These are phyloP conservation scores for Adelognathus sp. DNA, from an alignment of 2,888 invertebrate genomes.

Conservation along the genomic window DNA sequence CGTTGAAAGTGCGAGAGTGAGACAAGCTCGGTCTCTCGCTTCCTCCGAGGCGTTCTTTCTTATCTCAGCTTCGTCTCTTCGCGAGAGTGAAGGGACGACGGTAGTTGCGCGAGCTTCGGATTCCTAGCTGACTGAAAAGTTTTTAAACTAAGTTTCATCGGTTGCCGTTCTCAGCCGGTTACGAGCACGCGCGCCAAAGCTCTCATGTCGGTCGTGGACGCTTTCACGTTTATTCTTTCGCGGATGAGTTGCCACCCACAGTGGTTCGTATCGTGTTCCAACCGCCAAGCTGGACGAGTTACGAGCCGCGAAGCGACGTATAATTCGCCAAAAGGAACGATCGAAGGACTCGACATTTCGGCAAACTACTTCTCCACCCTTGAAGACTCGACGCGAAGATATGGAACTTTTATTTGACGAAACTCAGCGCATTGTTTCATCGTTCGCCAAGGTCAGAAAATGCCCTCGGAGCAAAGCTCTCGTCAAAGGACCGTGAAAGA, in stretches of 20 bases:
- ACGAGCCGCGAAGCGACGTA: slow-evolving; percentile 42
- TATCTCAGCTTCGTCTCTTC: slow-evolving; percentile 62
- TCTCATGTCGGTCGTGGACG: slow-evolving; percentile 67
- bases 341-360: slow-evolving; percentile 28
- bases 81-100: too few relatives aligned
- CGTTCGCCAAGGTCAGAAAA: background rate
- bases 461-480: background rate
- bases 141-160: slow-evolving; percentile 78
- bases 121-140: slow-evolving; percentile 78
- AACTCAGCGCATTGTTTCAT: background rate
- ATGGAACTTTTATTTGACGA: background rate
- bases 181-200: slow-evolving; percentile 40
- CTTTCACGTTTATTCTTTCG: slow-evolving; percentile 75
- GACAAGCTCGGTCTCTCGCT: slow-evolving; percentile 26
- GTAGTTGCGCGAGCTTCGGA: slow-evolving; percentile 68
- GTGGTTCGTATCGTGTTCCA: slow-evolving; percentile 24
- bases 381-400: background rate
- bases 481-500: background rate
- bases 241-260: slow-evolving; percentile 59
- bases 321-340: slow-evolving; percentile 41
- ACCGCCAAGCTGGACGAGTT: slow-evolving; percentile 37
- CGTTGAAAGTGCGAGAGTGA: slow-evolving; percentile 13
- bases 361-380: slow-evolving; percentile 22
- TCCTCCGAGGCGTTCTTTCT: slow-evolving; percentile 2
- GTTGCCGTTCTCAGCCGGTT: slow-evolving; percentile 64